Base-by-base conservation (phyloP, 2,888 invertebrate species). In the Dolichomitus sp. region DNA sequence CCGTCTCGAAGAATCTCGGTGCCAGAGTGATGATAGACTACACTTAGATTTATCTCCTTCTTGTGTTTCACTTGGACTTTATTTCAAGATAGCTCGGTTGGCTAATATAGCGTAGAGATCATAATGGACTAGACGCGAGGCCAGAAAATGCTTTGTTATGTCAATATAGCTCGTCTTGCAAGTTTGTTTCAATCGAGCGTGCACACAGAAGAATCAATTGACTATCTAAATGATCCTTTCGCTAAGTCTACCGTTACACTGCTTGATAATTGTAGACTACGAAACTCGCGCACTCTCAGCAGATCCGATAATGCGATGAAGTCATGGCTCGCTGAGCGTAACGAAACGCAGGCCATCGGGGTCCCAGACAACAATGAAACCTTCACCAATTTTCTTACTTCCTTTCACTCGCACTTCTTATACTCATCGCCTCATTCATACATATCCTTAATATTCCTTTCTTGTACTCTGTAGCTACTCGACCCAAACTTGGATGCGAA, bases 301-400 rank as follows among this genome's bases (percentile, higher is more conserved):
- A 75, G 73, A 74, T 78, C 50, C 57, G 73, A 76, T 75, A 85
- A 77, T 70, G 61, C 37, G 33, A 61, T 37, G 84, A 83, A 86
- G 87, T 88, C 87, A 87, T 81, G 86, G 86, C 84, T 87, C 87
- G 88, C 83, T 80, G 84, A 87, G 87, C 86, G 84, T 86, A 84
- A 85, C 87, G 85, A 81, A 80, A 79, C 42, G 57, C 54, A 72
- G 57, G 79, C 61, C 80, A 11, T 70, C 82, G 79, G 79, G 80
- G 76, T 85, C 85, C 87, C 87, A 87, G 87, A 87, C 88, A 87
- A 87, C 88, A 87, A 88, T 88, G 88, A 88, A 88, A 87, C 85
- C 84, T 72, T 59, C 57, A 63, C 86, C 86, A 85, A 86, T 87
- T 86, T 88, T 86, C 77, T 87, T 84, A 85, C 81, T 85, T 85